Conservation (phyloP, 2,113 vertebrate genomes). For the Passer domesticus region DNA sequence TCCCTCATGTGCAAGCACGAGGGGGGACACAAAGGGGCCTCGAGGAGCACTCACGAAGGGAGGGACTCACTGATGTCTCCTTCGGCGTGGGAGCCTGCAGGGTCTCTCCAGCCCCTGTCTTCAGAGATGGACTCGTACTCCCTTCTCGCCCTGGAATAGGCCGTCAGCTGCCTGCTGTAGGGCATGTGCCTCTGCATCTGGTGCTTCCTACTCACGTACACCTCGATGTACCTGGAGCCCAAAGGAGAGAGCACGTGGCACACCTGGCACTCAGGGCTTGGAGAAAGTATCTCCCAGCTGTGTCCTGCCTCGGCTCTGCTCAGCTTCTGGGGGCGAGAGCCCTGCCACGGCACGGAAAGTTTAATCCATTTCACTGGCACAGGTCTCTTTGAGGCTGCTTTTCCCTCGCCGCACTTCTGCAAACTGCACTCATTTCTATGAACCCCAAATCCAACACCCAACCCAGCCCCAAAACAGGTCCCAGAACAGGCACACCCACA, state of each 20-base stretch:
- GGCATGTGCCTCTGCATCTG: slow-evolving; percentile 69
- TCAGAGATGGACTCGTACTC: slow-evolving; percentile 53
- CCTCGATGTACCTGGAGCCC: slow-evolving; percentile 86
- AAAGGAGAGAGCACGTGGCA: neutral
- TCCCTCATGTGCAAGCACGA: fast-evolving
- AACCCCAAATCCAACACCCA: too few relatives aligned
- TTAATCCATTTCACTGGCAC: neutral
- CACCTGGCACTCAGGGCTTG: fast-evolving
- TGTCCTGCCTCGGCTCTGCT: neutral
- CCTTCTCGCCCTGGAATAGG: slow-evolving; percentile 32
- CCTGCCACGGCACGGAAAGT: fast-evolving
- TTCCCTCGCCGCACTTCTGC: fast-evolving
- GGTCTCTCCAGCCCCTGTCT: slow-evolving; percentile 5
- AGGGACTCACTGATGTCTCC: slow-evolving; percentile 60
- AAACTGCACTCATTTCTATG: neutral
- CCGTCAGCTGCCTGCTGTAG: slow-evolving; percentile 20
- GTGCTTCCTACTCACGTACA: slow-evolving; percentile 83
- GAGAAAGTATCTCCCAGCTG: fast-evolving
- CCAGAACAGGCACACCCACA: neutral
- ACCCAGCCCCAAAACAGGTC: neutral
- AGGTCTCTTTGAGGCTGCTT: neutral
- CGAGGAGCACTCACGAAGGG: fast-evolving
- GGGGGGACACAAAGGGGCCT: neutral
- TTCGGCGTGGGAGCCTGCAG: neutral
- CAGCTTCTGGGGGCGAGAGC: neutral